phyloP scores from a whole-genome alignment of 2,113 vertebrate species.

The Chloropsis cyanopogon region DNA sequence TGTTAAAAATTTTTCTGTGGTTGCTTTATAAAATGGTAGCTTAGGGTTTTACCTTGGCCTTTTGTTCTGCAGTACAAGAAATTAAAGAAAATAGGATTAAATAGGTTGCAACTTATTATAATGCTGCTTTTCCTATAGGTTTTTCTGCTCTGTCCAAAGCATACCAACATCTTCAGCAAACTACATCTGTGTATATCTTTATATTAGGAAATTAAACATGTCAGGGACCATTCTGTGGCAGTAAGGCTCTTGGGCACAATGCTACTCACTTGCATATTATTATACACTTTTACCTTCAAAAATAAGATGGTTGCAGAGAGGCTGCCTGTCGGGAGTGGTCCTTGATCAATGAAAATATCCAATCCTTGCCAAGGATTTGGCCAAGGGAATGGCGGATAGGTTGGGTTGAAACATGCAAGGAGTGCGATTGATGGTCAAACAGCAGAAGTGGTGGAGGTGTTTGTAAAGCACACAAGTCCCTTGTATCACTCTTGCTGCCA shows the following conservation, averaged over 20 bases:
- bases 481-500: neutral
- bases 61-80: neutral
- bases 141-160: neutral
- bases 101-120: neutral
- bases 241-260: neutral
- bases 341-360: neutral
- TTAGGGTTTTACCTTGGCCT: neutral
- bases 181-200: neutral
- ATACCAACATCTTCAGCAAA: neutral
- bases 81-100: neutral
- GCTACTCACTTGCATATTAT: neutral
- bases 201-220: neutral
- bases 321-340: neutral
- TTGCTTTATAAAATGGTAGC: neutral
- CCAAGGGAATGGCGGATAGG: neutral
- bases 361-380: neutral
- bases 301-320: neutral
- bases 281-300: neutral
- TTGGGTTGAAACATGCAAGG: neutral
- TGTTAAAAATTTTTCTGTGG: neutral
- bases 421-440: neutral
- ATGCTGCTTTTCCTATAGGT: neutral
- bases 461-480: neutral
- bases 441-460: neutral
- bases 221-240: neutral